Base-by-base conservation (phyloP, 2,113 vertebrate species). In the Toxostoma redivivum region DNA sequence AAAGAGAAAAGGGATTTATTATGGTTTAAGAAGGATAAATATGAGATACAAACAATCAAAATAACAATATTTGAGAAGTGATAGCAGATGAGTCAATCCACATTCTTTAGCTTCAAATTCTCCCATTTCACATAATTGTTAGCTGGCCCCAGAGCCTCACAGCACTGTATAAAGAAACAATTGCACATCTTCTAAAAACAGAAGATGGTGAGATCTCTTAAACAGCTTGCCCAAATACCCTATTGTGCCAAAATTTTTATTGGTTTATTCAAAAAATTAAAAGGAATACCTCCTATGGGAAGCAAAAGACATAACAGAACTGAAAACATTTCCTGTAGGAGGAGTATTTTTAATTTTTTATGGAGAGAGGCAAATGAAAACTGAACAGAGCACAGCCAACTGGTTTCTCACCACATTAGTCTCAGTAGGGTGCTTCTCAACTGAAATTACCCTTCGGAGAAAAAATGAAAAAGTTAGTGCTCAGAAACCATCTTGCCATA, bases 311-410 rank as follows among this genome's bases (percentile, higher is more conserved):
- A 95, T 70, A 92, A 86, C 47, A 97, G 78, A 95, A 97, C 93
- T 94, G 93, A 90, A 97, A 95, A 95, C 78, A 97, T 97, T 97
- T 97, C 96, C 94, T 97, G 76, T 85, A 94, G 93, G 87, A 96
- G 57, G 28, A 84, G 56, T 93, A 97, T 91, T 98, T 98, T 95
- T 96, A 97, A 84, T 88, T 72, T 82, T 93, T 88, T 44, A 88
- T 67, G 93, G 71, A 67, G 69, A 96, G 72, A 94, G 33, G 65
- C 62, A 94, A 92, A 93, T 73, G 74, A 95, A 96, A 95, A 91
- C 78, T 69, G 83, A 93, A 70, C 51, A 71, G 20, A 90, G 81
- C 31, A 60, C 25, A 54, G 92, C 61, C 82, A 84, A 93, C 54
- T 92, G 60, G 85, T 91, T 96, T 90, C 79, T 91, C 86, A 96